Base-by-base conservation (phyloP, 1,140 invertebrate species). In the Hyposmocoma kahamanoa region DNA sequence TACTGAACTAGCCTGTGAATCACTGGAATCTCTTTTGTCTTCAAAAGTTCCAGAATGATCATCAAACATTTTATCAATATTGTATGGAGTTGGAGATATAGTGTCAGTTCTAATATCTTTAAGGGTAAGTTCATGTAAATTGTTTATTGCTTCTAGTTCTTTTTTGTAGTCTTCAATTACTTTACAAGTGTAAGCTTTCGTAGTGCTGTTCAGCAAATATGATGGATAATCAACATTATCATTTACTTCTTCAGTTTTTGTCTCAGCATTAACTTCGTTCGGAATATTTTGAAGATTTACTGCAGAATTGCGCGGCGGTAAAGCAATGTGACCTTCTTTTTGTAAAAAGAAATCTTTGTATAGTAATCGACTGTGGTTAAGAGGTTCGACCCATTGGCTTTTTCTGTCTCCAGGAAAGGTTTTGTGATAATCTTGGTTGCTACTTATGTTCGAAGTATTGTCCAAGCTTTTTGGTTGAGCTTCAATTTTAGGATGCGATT, bases 91-190 rank as follows among this genome's bases (percentile, higher is more conserved):
- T 13, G 81, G 79, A 1, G 75, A 80, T 30, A 77, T 65, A 1
- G 77, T 56, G 42, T 85, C 79, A 26, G 64, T 73, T 62, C 84
- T 80, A 20, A 87, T 78, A 62, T 87, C 86, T 73, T 85, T 85
- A 8, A 87, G 32, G 43, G 84, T 84, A 13, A 87, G 62, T 43
- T 87, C 74, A 55, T 87, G 84, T 36, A 84, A 59, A 55, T 74
- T 87, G 47, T 87, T 84, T 50, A 87, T 87, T 41, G 84, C 73
- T 55, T 80, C 72, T 45, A 87, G 64, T 68, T 87, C 86, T 58
- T 75, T 84, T 71, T 84, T 86, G 57, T 87, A 87, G 63, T 87
- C 84, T 67, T 87, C 83, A 42, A 87, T 87, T 15, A 87, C 84
- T 67, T 86, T 86, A 1, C 83, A 85, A 2, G 86, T 87, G 26